Base-by-base conservation (phyloP, 2,797 vertebrate species). In the Galagoides demidoff region DNA sequence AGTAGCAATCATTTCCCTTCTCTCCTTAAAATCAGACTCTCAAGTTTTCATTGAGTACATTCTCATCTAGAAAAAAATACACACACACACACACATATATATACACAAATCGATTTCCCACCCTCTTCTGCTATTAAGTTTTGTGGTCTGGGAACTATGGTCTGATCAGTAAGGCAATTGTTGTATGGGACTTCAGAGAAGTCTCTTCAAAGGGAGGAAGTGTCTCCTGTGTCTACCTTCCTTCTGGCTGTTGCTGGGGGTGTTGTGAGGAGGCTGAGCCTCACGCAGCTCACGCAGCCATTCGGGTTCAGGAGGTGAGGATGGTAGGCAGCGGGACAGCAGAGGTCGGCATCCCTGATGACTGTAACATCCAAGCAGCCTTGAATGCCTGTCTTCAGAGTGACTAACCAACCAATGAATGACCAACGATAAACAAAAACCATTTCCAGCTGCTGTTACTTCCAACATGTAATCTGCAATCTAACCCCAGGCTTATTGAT, bases 291-390 rank as follows among this genome's bases (percentile, higher is more conserved):
- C 25, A 7, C 13, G 64, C 37, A 71, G 57, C 13, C 34, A 25
- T 27, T 22, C 14, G 70, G 34, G 19, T 17, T 89, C 19, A 63
- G 13, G 22, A 89, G 25, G 31, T 73, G 19, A 78, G n/a, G 14
- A 11, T 1, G 22, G 3, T 4, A 1, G 52, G 25, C 10, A 70
- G 8, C 4, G 39, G 14, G 45, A 45, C 0, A 12, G n/a, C 43
- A 55, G 29, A 39, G 7, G 1, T 2, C 29, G 77, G 12, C 2
- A 34, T 91, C 5, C 17, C 27, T 25, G 8, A 22, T 3, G 27
- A 78, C 1, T 16, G 23, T 66, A 16, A 55, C n/a, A 5, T 81
- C 31, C 3, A n/a, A 8, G 12, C 20, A 52, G 59, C 27, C 34
- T 49, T 43, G 2, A 78, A 5, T 81, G 14, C 4, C 64, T n/a